These are phyloP conservation scores for Drosophila baimaii DNA, from an alignment of 1,140 invertebrate species.

Conservation along the genomic window DNA sequence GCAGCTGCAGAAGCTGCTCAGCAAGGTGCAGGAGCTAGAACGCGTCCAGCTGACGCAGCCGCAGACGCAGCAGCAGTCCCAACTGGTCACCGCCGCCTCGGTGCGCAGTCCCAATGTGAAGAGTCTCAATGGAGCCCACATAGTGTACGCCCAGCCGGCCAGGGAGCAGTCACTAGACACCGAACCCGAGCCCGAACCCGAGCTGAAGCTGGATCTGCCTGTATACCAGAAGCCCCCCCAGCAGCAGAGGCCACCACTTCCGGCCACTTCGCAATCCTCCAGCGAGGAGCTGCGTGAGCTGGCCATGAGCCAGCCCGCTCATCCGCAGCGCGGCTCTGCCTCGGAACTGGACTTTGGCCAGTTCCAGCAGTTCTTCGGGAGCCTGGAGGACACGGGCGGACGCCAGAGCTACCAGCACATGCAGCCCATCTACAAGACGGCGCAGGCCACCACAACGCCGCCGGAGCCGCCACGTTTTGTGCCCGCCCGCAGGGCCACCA, in stretches of 20 bases:
- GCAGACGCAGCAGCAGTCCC: slow-evolving; percentile 24
- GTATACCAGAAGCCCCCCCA: slow-evolving; percentile 55
- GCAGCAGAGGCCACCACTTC: not conserved
- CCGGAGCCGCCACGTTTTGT: slow-evolving; percentile 8
- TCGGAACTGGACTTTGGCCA: slow-evolving; percentile 51
- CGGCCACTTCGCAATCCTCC: slow-evolving; percentile 33
- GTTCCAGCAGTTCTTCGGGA: slow-evolving; percentile 72
- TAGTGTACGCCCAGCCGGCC: slow-evolving; percentile 68
- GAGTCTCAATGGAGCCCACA: slow-evolving; percentile 65
- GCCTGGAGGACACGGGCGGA: slow-evolving; percentile 66
- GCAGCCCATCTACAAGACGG: slow-evolving; percentile 76
- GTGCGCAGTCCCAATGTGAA: slow-evolving; percentile 69
- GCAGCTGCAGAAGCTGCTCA: slow-evolving; percentile 77
- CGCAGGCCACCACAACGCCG: not conserved
- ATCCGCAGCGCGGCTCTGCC: slow-evolving; percentile 40
- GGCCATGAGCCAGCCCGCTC: slow-evolving; percentile 61
- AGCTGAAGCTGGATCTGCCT: slow-evolving; percentile 65
- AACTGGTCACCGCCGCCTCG: slow-evolving; percentile 70
- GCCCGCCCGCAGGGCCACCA: slow-evolving; percentile 4
- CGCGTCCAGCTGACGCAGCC: slow-evolving; percentile 64
- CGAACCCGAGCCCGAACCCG: slow-evolving; percentile 32
- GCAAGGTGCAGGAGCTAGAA: slow-evolving; percentile 82
- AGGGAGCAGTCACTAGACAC: slow-evolving; percentile 27
- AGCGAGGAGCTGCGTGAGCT: slow-evolving; percentile 76
- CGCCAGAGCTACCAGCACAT: slow-evolving; percentile 71